Evolutionary conservation across 2,113 vertebrate species (phyloP).

Genomic region (Acinonyx jubatus): DNA sequence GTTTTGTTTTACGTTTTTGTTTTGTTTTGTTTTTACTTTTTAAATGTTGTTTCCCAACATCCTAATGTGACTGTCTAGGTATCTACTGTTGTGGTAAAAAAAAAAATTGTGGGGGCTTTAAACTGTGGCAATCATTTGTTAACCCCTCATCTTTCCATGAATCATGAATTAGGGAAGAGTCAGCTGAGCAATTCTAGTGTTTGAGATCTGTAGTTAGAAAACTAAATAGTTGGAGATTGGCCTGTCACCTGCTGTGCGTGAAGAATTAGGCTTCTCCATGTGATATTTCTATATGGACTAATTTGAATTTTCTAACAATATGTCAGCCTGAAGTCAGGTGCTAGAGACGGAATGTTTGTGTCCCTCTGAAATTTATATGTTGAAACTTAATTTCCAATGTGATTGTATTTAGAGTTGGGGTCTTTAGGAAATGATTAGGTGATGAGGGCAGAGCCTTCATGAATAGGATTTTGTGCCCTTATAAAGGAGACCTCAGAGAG

Average conservation of each 20-base stretch:
- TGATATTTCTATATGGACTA: neutral
- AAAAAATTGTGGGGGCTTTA: neutral
- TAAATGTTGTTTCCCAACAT: neutral
- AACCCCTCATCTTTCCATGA: neutral
- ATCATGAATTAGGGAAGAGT: neutral
- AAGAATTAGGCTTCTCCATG: neutral
- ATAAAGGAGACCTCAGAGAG: neutral
- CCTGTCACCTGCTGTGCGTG: neutral
- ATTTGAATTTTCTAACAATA: neutral
- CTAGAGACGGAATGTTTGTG: neutral
- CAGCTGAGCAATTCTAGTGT: neutral
- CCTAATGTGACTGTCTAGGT: neutral
- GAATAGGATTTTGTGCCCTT: neutral
- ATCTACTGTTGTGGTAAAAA: neutral
- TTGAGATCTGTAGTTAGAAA: neutral
- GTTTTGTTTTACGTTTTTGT: neutral
- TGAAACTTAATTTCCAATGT: neutral
- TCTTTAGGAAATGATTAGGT: neutral
- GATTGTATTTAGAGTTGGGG: neutral
- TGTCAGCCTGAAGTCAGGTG: neutral
- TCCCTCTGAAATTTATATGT: neutral
- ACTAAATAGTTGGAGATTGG: neutral
- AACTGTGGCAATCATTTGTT: neutral
- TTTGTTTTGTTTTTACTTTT: neutral
- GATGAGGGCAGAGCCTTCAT: neutral